A percentile compares a stretch with the other conserved stretches of the same genome.
Evolutionary conservation across 2,113 vertebrate genomes (phyloP).

Genomic region (Protobothrops flavoviridis): DNA sequence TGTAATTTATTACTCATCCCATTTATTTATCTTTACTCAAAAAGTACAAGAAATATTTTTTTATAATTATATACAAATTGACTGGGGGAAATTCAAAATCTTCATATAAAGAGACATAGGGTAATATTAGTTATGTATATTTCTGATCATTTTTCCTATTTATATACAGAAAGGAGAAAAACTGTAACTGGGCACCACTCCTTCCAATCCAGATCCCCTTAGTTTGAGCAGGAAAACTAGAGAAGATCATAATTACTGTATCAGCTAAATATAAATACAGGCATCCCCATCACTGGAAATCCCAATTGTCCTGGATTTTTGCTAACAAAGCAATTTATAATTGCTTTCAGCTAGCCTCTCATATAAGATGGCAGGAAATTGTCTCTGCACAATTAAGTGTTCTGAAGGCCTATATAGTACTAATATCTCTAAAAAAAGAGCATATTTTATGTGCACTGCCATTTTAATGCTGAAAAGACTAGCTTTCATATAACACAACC

Average conservation of each 20-base stretch:
- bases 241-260: background rate
- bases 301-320: background rate
- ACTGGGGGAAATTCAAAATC: background rate
- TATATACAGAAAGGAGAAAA: background rate
- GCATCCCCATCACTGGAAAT: background rate
- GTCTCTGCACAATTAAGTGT: background rate
- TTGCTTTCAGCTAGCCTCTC: background rate
- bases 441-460: background rate
- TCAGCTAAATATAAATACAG: background rate
- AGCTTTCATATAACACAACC: background rate
- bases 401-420: background rate
- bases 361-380: background rate
- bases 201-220: background rate
- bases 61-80: background rate
- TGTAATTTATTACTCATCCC: background rate
- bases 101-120: background rate
- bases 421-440: background rate
- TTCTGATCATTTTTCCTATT: background rate
- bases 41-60: background rate
- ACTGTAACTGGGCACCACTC: background rate
- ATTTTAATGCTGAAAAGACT: background rate
- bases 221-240: background rate
- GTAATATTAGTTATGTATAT: background rate
- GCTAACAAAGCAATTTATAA: background rate
- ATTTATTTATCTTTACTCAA: background rate